phyloP scores from a whole-genome alignment of 2,797 vertebrate species.

The Lerista edwardsae region DNA sequence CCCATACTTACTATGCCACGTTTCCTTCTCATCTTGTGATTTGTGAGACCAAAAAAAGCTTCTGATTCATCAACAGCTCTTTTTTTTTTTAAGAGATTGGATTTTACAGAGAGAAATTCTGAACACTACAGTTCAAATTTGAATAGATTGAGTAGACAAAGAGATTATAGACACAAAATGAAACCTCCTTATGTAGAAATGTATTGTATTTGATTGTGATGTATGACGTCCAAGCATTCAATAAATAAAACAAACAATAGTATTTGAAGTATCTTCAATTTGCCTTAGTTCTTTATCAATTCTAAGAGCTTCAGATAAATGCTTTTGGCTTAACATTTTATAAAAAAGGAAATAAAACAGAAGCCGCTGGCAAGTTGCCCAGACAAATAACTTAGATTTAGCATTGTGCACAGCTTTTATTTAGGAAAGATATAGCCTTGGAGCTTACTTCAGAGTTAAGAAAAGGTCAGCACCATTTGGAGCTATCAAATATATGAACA shows the following conservation, averaged over 20 bases:
- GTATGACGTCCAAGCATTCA: background rate
- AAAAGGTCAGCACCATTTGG: background rate
- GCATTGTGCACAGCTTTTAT: background rate
- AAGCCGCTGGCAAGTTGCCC: background rate
- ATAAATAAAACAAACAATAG: background rate
- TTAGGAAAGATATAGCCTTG: background rate
- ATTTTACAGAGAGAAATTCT: background rate
- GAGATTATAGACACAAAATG: background rate
- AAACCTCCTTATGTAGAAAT: background rate
- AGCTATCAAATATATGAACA: conserved; percentile 20
- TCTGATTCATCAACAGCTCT: background rate
- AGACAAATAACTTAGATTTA: background rate
- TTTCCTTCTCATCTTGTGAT: background rate
- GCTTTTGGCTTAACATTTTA: background rate
- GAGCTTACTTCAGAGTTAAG: background rate
- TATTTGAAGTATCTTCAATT: background rate
- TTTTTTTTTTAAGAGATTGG: no score
- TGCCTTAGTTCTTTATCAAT: background rate
- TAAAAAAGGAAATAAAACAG: background rate
- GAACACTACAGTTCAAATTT: background rate
- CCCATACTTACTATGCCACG: background rate
- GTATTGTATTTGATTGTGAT: background rate
- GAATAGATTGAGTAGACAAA: background rate
- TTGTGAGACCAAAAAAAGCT: background rate
- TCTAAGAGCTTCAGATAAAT: background rate